Base-by-base conservation (phyloP, 1,140 invertebrate genomes). In the Hylyphantes graminicola region DNA sequence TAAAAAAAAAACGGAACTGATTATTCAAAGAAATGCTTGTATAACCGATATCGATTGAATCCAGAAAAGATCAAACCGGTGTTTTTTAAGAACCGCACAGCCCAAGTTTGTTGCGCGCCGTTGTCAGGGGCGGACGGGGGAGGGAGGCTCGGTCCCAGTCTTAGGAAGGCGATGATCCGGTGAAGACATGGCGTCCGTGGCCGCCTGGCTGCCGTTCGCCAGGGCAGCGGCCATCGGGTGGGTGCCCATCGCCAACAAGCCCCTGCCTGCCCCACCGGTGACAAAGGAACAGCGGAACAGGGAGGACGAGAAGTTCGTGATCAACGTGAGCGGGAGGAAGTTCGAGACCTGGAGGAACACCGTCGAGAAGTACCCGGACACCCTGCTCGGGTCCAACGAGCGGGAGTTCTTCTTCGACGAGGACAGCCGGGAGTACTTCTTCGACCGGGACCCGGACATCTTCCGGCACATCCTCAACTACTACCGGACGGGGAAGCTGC, bases 341-440 rank as follows among this genome's bases (percentile, higher is more conserved):
- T 99, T 99, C 91, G 98, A 99, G 91, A 99, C 97, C 54, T 99
- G 98, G 98, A 92, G 97, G 76, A 99, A 99, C 90, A 99, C 98
- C 12, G 92, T 99, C 35, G 98, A 99, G 89, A 99, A 99, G 90
- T 99, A 99, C 91, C 98, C 98, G 9, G 98, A 99, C 90, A 99
- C 98, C 19, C 91, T 99, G 79, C 93, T 99, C n/a, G 98, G 98
- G 8, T 98, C 97, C 48, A 97, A 97, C 90, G 98, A 99, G 91
- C 93, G 97, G 70, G 98, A 99, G 89, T 99, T 99, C 92, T 99
- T 99, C 90, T 99, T 96, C 90, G 98, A 99, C 89, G 98, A 99
- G 90, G 97, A 98, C 88, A 94, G 93, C 87, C 95, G 96, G 88
- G 98, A 99, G 90, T 99, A 99, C 90, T 99, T 99, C 92, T 99